These are phyloP conservation scores for Leptopilina syphax DNA, from an alignment of 2,888 invertebrate genomes.

Conservation along the genomic window DNA sequence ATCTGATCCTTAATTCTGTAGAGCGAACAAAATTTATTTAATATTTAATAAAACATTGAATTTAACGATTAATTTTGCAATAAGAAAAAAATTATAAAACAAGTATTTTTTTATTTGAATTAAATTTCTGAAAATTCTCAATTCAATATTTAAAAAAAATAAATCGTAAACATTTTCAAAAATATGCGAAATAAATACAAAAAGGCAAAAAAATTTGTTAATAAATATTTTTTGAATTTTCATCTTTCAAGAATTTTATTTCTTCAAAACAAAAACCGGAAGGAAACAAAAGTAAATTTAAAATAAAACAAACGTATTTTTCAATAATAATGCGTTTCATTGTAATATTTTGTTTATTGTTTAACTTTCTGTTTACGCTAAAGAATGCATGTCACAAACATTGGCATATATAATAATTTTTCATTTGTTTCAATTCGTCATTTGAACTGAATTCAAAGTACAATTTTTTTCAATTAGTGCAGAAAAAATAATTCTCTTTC, in stretches of 20 bases:
- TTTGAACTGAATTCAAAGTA: background rate
- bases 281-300: background rate
- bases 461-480: background rate
- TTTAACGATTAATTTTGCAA: too few relatives aligned
- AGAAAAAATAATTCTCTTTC: background rate
- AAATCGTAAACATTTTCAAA: too few relatives aligned
- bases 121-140: background rate
- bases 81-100: background rate
- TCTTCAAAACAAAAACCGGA: background rate
- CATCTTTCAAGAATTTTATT: too few relatives aligned
- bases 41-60: too few relatives aligned
- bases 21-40: background rate
- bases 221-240: too few relatives aligned
- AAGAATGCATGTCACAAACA: background rate
- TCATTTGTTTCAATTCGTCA: background rate
- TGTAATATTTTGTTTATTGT: background rate
- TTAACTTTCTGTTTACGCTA: background rate
- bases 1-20: constrained; percentile 79
- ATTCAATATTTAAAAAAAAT: too few relatives aligned
- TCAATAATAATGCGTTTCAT: background rate
- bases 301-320: background rate
- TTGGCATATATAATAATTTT: constrained; percentile 1
- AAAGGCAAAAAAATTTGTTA: too few relatives aligned
- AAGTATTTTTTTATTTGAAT: background rate
- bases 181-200: too few relatives aligned